phyloP scores from a whole-genome alignment of 2,888 invertebrate species.

The Lissonota sp. region DNA sequence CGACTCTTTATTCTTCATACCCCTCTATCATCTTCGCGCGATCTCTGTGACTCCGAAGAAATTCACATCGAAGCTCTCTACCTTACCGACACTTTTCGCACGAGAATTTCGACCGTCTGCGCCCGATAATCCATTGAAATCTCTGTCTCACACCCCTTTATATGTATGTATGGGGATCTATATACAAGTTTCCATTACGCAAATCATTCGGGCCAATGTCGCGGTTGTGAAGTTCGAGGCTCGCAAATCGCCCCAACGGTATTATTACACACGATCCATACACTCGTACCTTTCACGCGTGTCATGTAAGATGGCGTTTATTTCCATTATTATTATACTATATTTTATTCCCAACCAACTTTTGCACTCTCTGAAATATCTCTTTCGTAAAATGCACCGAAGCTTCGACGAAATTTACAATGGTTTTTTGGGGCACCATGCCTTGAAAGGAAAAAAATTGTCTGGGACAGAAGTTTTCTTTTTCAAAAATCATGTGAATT shows the following conservation, averaged over 20 bases:
- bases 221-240: constrained; percentile 70
- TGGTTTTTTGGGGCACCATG: too few species aligned
- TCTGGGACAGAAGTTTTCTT: too few species aligned
- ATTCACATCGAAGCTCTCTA: constrained; percentile 25
- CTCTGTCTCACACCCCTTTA: too few species aligned
- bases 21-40: constrained; percentile 36
- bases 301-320: constrained; percentile 2
- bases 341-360: not conserved
- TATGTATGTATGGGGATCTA: not conserved
- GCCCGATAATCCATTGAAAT: too few species aligned
- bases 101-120: too few species aligned
- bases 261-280: constrained; percentile 57
- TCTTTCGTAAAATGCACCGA: not conserved
- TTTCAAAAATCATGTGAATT: too few species aligned
- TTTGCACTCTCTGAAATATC: not conserved
- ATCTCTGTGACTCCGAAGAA: constrained; percentile 69
- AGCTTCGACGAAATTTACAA: too few species aligned
- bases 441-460: too few species aligned
- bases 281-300: constrained; percentile 56
- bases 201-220: constrained; percentile 73
- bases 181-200: constrained; percentile 73
- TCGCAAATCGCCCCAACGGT: constrained; percentile 72
- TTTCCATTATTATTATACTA: not conserved
- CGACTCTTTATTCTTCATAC: too few species aligned
- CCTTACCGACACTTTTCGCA: too few species aligned